Percentiles rank a stretch among this genome's conserved stretches.
Conservation (phyloP, 1,140 invertebrate species). For the Ladona fulva region DNA sequence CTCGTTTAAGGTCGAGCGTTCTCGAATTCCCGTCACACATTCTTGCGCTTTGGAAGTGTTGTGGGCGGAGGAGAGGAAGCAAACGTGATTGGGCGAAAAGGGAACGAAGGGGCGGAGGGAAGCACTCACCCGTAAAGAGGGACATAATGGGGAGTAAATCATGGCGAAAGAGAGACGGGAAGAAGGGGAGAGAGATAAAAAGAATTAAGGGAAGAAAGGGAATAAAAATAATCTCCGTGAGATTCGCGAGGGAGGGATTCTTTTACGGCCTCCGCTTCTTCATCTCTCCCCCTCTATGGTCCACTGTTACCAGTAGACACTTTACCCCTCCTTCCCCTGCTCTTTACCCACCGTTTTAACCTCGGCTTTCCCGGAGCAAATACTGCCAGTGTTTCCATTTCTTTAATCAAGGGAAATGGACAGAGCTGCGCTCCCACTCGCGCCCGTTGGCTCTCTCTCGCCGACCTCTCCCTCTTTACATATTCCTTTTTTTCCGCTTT, state of each 20-base stretch:
- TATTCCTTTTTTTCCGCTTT: not conserved
- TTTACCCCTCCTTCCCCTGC: not conserved
- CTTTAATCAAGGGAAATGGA: conserved; percentile 9
- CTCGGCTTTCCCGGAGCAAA: not conserved
- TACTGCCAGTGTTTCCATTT: not conserved
- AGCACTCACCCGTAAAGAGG: not conserved
- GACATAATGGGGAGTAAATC: conserved; percentile 5
- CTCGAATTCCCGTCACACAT: not conserved
- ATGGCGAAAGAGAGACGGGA: not conserved
- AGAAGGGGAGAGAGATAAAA: not conserved
- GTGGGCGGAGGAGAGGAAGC: not conserved
- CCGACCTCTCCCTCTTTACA: not conserved
- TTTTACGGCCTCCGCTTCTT: too few relatives aligned
- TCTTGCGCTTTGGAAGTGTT: not conserved
- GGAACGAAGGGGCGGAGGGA: not conserved
- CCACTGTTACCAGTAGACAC: too few relatives aligned
- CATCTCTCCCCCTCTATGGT: too few relatives aligned
- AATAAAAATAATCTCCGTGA: not conserved
- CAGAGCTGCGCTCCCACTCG: not conserved
- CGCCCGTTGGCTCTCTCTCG: not conserved
- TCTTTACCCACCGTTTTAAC: not conserved
- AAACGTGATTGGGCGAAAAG: conserved; percentile 1
- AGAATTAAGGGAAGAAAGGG: not conserved
- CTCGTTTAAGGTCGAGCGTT: not conserved
- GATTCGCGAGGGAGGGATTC: not conserved